A percentile compares a stretch with the other conserved stretches of the same genome.
phyloP scores from a whole-genome alignment of 2,888 invertebrate species.

The Morpho achilles region DNA sequence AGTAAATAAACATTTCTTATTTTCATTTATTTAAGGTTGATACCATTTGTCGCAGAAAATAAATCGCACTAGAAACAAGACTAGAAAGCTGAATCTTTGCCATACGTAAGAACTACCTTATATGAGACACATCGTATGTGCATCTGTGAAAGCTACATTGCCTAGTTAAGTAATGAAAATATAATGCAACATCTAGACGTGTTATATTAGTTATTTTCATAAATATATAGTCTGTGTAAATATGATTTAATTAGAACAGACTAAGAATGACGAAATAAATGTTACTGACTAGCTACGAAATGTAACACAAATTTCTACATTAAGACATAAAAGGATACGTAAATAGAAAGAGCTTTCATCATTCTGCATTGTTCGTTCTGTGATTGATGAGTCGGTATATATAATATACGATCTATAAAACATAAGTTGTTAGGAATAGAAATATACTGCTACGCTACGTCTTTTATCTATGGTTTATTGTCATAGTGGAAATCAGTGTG shows the following conservation, averaged over 20 bases:
- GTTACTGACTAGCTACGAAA: no score
- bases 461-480: not conserved
- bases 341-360: not conserved
- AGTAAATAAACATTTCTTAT: no score
- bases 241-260: no score
- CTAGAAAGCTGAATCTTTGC: conserved; percentile 13
- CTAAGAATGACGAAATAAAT: no score
- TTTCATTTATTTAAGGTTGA: no score
- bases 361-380: not conserved
- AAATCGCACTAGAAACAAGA: not conserved
- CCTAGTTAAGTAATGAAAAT: conserved; percentile 1
- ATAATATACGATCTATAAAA: not conserved
- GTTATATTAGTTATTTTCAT: no score
- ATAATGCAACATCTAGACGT: conserved; percentile 1
- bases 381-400: conserved; percentile 3
- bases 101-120: not conserved
- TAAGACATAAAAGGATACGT: no score
- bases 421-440: not conserved
- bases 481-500: no score
- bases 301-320: no score
- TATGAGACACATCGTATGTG: conserved; percentile 3
- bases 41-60: not conserved
- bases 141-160: conserved; percentile 4
- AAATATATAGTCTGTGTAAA: no score
- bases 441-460: not conserved